phyloP scores from a whole-genome alignment of 2,113 vertebrate species.

The Phycodurus eques region DNA sequence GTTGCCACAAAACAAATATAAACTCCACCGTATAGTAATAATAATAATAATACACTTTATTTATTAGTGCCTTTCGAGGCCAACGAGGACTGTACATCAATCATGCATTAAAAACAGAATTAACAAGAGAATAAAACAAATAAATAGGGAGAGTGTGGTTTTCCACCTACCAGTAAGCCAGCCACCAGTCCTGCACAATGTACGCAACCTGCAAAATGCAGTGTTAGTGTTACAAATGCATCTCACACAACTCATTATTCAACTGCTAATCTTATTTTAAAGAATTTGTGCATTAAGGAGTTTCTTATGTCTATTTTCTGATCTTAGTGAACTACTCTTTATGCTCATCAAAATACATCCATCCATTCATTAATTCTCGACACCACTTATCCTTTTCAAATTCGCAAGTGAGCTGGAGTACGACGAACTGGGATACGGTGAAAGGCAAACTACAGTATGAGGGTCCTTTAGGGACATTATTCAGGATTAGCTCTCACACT shows the following conservation, averaged over 20 bases:
- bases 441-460: too few species aligned
- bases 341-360: neutral
- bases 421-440: neutral
- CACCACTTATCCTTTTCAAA: neutral
- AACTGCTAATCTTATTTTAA: neutral
- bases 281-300: too few species aligned
- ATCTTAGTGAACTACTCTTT: neutral
- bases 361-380: neutral
- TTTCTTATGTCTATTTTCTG: too few species aligned
- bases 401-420: neutral
- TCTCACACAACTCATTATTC: neutral
- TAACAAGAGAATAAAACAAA: too few species aligned
- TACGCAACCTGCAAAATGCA: conserved; percentile 73
- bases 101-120: too few species aligned
- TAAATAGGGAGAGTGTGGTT: neutral
- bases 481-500: too few species aligned
- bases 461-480: too few species aligned
- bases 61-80: too few species aligned
- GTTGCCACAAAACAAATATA: neutral
- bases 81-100: too few species aligned
- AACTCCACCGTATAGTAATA: neutral
- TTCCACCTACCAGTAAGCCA: conserved; percentile 87
- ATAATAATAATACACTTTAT: too few species aligned
- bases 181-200: conserved; percentile 94
- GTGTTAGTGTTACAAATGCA: neutral